A percentile compares a stretch with the other conserved stretches of the same genome.
Conservation (phyloP, 2,888 invertebrate genomes). For the Hedya salicella region DNA sequence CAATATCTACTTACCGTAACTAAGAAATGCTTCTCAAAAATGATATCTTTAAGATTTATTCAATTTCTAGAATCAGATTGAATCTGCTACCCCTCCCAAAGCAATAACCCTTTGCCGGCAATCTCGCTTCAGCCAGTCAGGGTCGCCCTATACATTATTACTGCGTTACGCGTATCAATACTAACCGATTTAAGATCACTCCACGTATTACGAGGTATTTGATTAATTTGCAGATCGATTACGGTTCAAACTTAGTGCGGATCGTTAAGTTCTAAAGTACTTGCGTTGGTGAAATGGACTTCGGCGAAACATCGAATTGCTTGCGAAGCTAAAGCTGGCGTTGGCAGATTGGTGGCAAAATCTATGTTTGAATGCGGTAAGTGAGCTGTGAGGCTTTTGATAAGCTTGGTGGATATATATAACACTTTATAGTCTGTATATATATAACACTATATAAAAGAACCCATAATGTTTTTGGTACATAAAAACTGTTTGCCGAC, state of each 20-base stretch:
- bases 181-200: constrained; percentile 79
- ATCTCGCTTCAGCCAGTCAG: constrained; percentile 66
- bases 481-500: too few relatives aligned
- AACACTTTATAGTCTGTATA: too few relatives aligned
- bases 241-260: constrained; percentile 18
- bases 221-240: constrained; percentile 71
- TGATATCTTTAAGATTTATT: background rate
- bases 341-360: too few relatives aligned
- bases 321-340: too few relatives aligned
- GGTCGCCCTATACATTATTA: constrained; percentile 75
- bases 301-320: too few relatives aligned
- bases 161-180: constrained; percentile 76
- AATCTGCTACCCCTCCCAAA: constrained; percentile 52
- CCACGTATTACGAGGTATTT: constrained; percentile 68
- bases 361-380: too few relatives aligned
- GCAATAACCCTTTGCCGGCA: constrained; percentile 67
- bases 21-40: background rate
- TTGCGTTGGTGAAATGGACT: background rate
- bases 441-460: too few relatives aligned
- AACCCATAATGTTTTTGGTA: too few relatives aligned
- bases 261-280: constrained; percentile 5
- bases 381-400: too few relatives aligned
- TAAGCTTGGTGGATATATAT: too few relatives aligned
- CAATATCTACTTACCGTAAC: too few relatives aligned
- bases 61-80: background rate